Conservation (phyloP, 2,888 invertebrate species). For the Steinernema hermaphroditum region DNA sequence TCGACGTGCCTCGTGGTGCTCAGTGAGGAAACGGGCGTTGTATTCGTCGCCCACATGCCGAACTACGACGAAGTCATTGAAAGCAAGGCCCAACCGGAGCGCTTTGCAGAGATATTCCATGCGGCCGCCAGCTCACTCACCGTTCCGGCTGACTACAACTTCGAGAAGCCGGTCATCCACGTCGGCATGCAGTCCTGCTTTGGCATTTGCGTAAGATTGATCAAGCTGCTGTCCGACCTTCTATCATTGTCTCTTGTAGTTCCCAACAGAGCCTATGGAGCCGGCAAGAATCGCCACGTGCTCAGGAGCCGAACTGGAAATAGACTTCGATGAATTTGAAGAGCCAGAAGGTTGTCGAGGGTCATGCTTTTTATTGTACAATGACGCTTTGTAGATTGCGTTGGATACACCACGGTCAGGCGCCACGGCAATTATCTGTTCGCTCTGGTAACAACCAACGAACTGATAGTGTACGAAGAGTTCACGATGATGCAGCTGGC, state of each 20-base stretch:
- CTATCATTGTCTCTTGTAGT: neutral
- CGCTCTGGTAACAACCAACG: neutral
- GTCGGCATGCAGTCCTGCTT: neutral
- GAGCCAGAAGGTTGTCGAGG: neutral
- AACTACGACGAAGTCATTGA: neutral
- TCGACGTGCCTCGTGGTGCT: conserved; percentile 4
- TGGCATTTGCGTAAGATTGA: neutral
- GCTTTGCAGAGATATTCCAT: neutral
- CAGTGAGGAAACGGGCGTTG: neutral
- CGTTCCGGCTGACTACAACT: neutral
- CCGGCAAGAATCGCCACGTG: neutral
- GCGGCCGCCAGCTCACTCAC: neutral
- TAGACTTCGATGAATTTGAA: neutral
- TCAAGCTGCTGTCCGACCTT: neutral
- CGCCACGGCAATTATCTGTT: neutral
- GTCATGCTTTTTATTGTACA: neutral
- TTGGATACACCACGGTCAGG: neutral
- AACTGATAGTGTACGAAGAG: neutral
- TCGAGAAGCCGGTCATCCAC: neutral
- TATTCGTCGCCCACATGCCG: neutral
- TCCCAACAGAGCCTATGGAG: neutral
- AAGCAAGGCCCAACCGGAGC: neutral
- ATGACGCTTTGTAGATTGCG: neutral
- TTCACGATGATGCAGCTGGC: neutral
- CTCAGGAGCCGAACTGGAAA: neutral